phyloP scores from a whole-genome alignment of 2,797 vertebrate species.

The Garrulus glandarius region DNA sequence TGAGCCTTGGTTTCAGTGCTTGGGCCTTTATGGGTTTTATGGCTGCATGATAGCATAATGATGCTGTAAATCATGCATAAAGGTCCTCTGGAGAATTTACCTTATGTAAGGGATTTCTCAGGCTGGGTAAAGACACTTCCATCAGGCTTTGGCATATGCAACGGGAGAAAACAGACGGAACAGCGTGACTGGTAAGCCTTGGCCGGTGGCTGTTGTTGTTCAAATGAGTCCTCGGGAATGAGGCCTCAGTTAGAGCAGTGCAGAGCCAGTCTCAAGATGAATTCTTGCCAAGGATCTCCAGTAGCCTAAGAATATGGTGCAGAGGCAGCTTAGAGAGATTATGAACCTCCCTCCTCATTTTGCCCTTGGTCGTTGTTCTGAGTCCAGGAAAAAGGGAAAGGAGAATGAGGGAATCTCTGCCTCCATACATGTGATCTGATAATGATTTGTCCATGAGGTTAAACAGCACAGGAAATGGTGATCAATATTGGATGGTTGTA shows the following conservation, averaged over 20 bases:
- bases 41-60: slow-evolving; percentile 13
- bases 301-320: slow-evolving; percentile 39
- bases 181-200: neutral
- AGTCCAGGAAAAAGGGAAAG: neutral
- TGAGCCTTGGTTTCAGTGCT: neutral
- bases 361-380: neutral
- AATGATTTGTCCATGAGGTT: slow-evolving; percentile 38
- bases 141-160: slow-evolving; percentile 10
- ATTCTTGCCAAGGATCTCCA: slow-evolving; percentile 34
- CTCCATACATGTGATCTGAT: neutral
- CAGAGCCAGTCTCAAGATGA: neutral
- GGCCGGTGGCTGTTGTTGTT: neutral
- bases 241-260: neutral
- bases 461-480: slow-evolving; percentile 30
- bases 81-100: slow-evolving; percentile 20
- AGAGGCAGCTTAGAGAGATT: slow-evolving; percentile 43
- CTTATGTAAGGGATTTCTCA: slow-evolving; percentile 34
- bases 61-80: slow-evolving; percentile 56
- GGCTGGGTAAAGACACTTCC: slow-evolving; percentile 22
- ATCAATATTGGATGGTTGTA: slow-evolving; percentile 20
- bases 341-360: neutral
- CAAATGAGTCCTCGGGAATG: neutral
- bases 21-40: slow-evolving; percentile 31
- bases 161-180: slow-evolving; percentile 15
- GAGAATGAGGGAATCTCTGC: slow-evolving; percentile 16